Base-by-base conservation (phyloP, 2,888 invertebrate genomes). In the Pollenia labialis region DNA sequence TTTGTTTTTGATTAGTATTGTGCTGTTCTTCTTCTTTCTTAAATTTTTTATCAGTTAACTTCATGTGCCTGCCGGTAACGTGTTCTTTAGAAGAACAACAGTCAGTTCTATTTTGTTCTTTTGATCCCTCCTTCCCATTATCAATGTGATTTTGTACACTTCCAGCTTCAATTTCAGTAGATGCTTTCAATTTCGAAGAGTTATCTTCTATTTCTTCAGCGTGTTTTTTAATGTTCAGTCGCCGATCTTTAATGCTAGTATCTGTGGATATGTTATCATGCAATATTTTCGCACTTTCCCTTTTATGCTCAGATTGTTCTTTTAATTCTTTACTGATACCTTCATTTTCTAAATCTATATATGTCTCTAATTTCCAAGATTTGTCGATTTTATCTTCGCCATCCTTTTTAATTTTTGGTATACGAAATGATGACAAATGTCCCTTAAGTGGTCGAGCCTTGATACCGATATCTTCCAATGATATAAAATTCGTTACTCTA, bases 401-500 rank as follows among this genome's bases (percentile, higher is more conserved):
- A 18, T 54, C 32, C 14, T 71, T 69, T 14, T 68, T 79, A 14
- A 80, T 44, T 71, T 83, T 82, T 4, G 86, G 86, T 71, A 86
- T 83, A 46, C 71, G 74, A 75, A 14, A 76, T 58, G 79, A 50
- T 11, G 82, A 86, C 46, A 83, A 58, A 14, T 85, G 77, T 0
- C 62, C 16, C 18, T 79, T 86, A 10, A 75, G 69, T 0, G 75
- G 82, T n/a, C 18, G 77, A 11, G 58, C 50, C 32, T 87, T 77
- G 44, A 74, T 81, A 1, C 68, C 84, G 2, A 69, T 81, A 9
- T 87, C 86, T 23, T 83, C 23, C 16, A 83, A 72, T 12, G 83
- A 77, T 52, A 81, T 77, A 11, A 18, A 44, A 16, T 60, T 76
- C 1, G 32, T 42, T 12, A 32, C 52, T n/a, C 81, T 71, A 76